A percentile compares a stretch with the other conserved stretches of the same genome.
Conservation (phyloP, 2,797 vertebrate species). For the Acanthopagrus latus region DNA sequence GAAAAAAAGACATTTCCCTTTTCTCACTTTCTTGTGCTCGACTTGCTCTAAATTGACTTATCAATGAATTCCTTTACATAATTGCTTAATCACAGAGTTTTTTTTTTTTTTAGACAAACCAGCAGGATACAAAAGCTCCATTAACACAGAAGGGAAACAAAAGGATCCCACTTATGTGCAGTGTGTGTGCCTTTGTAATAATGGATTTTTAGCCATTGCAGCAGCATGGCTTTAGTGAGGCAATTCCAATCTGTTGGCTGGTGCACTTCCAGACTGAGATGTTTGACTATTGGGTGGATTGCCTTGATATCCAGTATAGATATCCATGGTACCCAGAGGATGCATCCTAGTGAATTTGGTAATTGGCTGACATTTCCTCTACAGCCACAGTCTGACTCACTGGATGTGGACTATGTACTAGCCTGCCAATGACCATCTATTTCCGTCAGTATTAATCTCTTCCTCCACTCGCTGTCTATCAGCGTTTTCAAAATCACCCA, state of each 20-base stretch:
- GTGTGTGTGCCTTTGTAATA: not conserved
- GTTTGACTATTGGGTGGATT: not conserved
- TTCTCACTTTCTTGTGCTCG: not conserved
- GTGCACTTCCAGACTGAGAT: not conserved
- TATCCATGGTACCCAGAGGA: not conserved
- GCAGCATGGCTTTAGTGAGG: not conserved
- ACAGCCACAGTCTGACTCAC: too few species aligned
- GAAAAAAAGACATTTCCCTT: not conserved
- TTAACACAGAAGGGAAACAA: not conserved
- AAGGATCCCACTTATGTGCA: not conserved
- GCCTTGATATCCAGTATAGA: not conserved
- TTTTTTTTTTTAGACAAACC: not conserved
- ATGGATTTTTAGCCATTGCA: not conserved
- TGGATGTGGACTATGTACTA: too few species aligned
- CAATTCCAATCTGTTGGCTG: not conserved
- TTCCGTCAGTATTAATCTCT: too few species aligned
- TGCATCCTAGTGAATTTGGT: not conserved
- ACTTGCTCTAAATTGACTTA: slow-evolving; percentile 5
- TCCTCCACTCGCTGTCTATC: too few species aligned
- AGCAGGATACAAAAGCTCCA: not conserved
- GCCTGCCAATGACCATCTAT: too few species aligned
- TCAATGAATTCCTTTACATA: not conserved
- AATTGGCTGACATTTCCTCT: not conserved
- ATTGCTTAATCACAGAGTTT: not conserved
- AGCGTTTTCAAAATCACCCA: too few species aligned